phyloP scores from a whole-genome alignment of 2,888 invertebrate genomes.

The Drosophila neonasuta region DNA sequence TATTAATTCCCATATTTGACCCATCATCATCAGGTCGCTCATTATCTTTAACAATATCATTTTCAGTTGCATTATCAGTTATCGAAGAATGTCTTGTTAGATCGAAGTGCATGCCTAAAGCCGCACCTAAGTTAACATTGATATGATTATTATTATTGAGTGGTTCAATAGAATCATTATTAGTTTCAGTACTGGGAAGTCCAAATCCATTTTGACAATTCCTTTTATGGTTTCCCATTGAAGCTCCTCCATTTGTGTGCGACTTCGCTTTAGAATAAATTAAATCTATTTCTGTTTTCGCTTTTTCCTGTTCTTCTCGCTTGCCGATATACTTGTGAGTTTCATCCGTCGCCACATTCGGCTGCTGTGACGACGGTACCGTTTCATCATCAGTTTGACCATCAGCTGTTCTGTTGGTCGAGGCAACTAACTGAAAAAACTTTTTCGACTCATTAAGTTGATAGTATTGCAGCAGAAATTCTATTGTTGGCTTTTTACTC shows the following conservation, averaged over 20 bases:
- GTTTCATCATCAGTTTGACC: slow-evolving; percentile 58
- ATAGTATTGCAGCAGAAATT: slow-evolving; percentile 81
- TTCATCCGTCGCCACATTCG: slow-evolving; percentile 59
- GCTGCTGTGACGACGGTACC: slow-evolving; percentile 62
- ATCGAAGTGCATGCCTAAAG: slow-evolving; percentile 20
- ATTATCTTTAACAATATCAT: slow-evolving; percentile 9
- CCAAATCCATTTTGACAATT: slow-evolving; percentile 13
- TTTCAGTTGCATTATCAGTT: slow-evolving; percentile 5
- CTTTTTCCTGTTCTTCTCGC: not conserved
- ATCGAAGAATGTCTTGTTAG: slow-evolving; percentile 9
- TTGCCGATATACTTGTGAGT: slow-evolving; percentile 37
- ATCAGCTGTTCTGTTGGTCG: slow-evolving; percentile 81
- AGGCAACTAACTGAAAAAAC: slow-evolving; percentile 83
- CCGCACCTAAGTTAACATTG: slow-evolving; percentile 15
- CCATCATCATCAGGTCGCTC: not conserved
- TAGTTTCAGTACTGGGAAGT: slow-evolving; percentile 6
- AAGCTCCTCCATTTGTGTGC: slow-evolving; percentile 1
- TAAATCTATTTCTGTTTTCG: not conserved
- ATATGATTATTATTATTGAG: slow-evolving; percentile 58
- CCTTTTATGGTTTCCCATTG: not conserved
- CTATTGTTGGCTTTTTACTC: slow-evolving; percentile 79
- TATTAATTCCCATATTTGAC: slow-evolving; percentile 19
- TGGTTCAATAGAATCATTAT: slow-evolving; percentile 27
- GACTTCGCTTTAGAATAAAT: not conserved
- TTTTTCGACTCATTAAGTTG: slow-evolving; percentile 82